Evolutionary conservation across 2,113 vertebrate genomes (phyloP).

Genomic region (Centropus bengalensis): DNA sequence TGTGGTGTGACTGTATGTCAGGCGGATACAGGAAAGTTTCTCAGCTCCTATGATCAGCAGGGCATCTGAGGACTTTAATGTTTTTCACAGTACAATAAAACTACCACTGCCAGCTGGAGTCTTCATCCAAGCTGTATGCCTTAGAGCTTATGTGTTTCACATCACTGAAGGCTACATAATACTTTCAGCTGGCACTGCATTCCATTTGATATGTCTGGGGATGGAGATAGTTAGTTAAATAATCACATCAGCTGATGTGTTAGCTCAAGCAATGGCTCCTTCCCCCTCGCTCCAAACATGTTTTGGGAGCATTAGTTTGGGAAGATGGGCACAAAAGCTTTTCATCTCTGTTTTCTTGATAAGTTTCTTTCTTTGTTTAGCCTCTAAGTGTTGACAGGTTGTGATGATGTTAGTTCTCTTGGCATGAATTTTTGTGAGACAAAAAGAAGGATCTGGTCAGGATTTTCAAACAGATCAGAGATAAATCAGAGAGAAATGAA

Average conservation of each 20-base stretch:
- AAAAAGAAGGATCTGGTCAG: slow-evolving; percentile 21
- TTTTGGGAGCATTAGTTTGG: slow-evolving; percentile 48
- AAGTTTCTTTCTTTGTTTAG: slow-evolving; percentile 52
- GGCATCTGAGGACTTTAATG: slow-evolving; percentile 26
- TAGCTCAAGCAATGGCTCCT: slow-evolving; percentile 28
- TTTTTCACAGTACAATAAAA: slow-evolving; percentile 55
- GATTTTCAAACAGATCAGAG: slow-evolving; percentile 52
- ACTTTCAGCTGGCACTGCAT: slow-evolving; percentile 60
- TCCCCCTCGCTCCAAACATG: background rate
- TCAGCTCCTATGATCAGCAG: slow-evolving; percentile 6
- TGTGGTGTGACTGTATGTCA: background rate
- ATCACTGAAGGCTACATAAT: slow-evolving; percentile 68
- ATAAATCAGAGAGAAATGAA: slow-evolving; percentile 44
- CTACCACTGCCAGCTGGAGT: slow-evolving; percentile 51
- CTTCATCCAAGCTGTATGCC: slow-evolving; percentile 18
- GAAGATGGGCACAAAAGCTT: background rate
- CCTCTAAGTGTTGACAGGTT: slow-evolving; percentile 55
- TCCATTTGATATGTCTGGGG: slow-evolving; percentile 64
- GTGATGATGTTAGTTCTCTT: slow-evolving; percentile 38
- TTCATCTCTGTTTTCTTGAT: slow-evolving; percentile 32
- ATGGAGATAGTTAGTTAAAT: slow-evolving; percentile 59
- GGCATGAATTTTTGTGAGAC: slow-evolving; percentile 43
- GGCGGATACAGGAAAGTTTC: slow-evolving; percentile 25
- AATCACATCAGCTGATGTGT: background rate
- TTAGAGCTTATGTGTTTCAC: slow-evolving; percentile 65